phyloP scores from a whole-genome alignment of 92 coral and sea anemone species.

The Umimayanthus kanabou region DNA sequence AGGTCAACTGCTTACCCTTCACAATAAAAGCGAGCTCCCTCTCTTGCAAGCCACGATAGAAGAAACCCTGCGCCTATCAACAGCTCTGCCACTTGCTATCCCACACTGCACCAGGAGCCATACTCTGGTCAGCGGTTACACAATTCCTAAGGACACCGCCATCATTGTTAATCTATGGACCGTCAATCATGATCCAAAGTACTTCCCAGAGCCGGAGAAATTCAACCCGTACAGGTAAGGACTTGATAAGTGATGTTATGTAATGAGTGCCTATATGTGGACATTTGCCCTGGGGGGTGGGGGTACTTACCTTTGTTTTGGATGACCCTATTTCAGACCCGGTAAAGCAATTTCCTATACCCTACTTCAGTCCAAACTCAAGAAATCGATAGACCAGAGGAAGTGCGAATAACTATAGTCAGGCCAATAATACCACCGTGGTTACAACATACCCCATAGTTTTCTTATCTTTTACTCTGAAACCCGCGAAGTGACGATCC shows the following conservation, averaged over 20 bases:
- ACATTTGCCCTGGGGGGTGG: no score
- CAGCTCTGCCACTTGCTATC: constrained; percentile 59
- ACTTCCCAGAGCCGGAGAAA: constrained; percentile 53
- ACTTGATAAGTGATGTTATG: not conserved
- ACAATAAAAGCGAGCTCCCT: constrained; percentile 57
- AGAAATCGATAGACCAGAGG: no score
- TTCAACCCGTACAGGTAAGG: constrained; percentile 52
- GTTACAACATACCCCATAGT: no score
- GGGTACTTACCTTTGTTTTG: no score
- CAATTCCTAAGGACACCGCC: constrained; percentile 57
- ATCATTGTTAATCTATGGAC: constrained; percentile 70
- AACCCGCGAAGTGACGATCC: no score
- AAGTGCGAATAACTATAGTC: no score
- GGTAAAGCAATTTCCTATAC: no score
- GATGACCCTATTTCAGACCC: no score
- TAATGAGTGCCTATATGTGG: no score
- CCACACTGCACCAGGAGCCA: constrained; percentile 57
- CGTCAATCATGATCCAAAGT: constrained; percentile 68
- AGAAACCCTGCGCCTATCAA: constrained; percentile 63
- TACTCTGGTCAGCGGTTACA: constrained; percentile 51
- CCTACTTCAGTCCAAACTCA: no score
- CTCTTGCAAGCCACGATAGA: constrained; percentile 65
- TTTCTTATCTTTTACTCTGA: no score
- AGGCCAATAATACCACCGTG: no score
- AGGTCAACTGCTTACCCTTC: constrained; percentile 50